Base-by-base conservation (phyloP, 1,140 invertebrate genomes). In the Cotesia chilonis region DNA sequence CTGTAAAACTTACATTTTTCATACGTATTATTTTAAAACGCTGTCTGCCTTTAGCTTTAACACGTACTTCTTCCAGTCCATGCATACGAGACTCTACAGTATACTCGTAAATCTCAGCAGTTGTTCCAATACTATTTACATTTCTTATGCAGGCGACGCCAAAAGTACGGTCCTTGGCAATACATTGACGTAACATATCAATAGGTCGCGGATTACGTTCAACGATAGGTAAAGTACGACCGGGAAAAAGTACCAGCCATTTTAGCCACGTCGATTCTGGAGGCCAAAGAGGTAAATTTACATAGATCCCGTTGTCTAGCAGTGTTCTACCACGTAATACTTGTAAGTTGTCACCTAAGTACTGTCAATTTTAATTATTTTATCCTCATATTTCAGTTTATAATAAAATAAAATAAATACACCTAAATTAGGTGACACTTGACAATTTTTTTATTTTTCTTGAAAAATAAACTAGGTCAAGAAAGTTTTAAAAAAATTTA, bases 91-190 rank as follows among this genome's bases (percentile, higher is more conserved):
- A 59, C 71, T 65, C 88, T 73, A 90, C 86, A 72, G 87, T 87
- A 74, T 90, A 91, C 69, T 91, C 91, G 74, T 90, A 91, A 37
- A 93, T 91, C 83, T 93, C 92, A n/a, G 91, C 92, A n/a, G 92
- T 92, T 35, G 91, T 92, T 17, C 92, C 92, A 70, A 92, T 83
- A 52, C 76, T 64, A 36, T 80, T 77, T 20, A 78, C 71, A 72
- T 75, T 36, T 65, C 76, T 81, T 5, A 73, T 59, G 74, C 88
- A 88, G 12, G 91, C 86, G 52, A 91, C 85, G 10, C 91, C 92
- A 81, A 93, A 91, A 17, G 90, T 91, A 41, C 88, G 84, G 77
- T 92, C 88, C 35, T 85, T 87, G 20, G 87, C 81, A 28, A 92
- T 88, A 68, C 88, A 88, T n/a, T 82, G 81, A 71, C 84, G 84